These are phyloP conservation scores for Montipora foliosa DNA, from an alignment of 64 coral and sea anemone species.

Conservation along the genomic window DNA sequence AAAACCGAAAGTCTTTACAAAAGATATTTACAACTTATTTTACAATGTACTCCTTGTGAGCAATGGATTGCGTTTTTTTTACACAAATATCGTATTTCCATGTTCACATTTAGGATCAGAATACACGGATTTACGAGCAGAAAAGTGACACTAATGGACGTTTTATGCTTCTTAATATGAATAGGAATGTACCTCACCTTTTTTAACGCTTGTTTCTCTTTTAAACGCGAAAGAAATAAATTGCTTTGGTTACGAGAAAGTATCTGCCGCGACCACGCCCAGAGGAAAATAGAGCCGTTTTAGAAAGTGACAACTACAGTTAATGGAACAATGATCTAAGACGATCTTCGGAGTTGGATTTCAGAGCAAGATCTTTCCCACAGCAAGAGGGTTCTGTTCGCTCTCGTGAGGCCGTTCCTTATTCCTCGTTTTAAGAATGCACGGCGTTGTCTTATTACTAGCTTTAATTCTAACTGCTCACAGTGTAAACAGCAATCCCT, in stretches of 20 bases:
- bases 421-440: not conserved
- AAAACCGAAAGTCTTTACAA: not conserved
- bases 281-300: slow-evolving; percentile 28
- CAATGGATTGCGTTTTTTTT: too few species aligned
- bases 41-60: too few species aligned
- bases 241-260: not conserved
- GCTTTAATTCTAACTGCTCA: slow-evolving; percentile 3
- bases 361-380: not conserved
- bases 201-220: not conserved
- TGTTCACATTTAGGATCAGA: not conserved
- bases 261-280: slow-evolving; percentile 20
- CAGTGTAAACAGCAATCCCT: slow-evolving; percentile 27
- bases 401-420: not conserved
- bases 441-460: not conserved
- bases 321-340: slow-evolving; percentile 33
- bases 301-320: slow-evolving; percentile 4
- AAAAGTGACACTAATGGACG: not conserved
- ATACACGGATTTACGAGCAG: not conserved
- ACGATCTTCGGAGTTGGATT: not conserved
- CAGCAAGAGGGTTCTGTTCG: not conserved
- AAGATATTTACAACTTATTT: not conserved
- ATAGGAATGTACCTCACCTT: not conserved
- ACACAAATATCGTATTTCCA: too few species aligned
- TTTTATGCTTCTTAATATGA: not conserved
- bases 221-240: not conserved